A percentile compares a stretch with the other conserved stretches of the same genome.
Evolutionary conservation across 2,888 invertebrate species (phyloP).

Genomic region (Phorcus lineatus): DNA sequence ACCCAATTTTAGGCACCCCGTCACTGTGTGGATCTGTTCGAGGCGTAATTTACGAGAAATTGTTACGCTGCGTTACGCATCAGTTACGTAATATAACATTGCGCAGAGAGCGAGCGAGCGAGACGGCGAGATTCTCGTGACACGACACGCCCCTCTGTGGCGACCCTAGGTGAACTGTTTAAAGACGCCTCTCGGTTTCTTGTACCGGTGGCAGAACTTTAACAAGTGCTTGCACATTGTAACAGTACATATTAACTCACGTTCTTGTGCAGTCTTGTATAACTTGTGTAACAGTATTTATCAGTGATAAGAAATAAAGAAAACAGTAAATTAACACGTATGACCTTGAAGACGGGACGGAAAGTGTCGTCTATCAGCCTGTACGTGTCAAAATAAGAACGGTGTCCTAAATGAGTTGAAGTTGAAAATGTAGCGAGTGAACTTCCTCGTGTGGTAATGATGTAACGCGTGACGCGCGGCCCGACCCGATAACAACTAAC

Average conservation of each 20-base stretch:
- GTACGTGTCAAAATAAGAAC: too few species aligned
- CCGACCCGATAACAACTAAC: not conserved
- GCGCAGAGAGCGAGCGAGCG: not conserved
- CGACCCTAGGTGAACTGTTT: not conserved
- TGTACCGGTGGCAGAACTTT: too few species aligned
- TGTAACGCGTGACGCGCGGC: not conserved
- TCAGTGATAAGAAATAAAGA: too few species aligned
- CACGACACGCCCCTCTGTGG: not conserved
- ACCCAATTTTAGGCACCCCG: not conserved
- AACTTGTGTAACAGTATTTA: too few species aligned
- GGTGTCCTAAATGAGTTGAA: too few species aligned
- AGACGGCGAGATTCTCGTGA: not conserved
- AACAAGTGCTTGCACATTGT: too few species aligned
- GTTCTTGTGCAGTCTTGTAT: too few species aligned
- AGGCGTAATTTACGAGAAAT: not conserved
- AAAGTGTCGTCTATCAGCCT: too few species aligned
- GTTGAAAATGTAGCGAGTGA: not conserved
- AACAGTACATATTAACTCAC: too few species aligned
- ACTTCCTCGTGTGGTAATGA: constrained; percentile 8
- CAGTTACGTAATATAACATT: not conserved
- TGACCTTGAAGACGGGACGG: too few species aligned
- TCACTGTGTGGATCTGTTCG: not conserved
- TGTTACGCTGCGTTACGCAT: constrained; percentile 7
- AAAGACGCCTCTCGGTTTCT: not conserved
- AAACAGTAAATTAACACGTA: too few species aligned